Base-by-base conservation (phyloP, 1,140 invertebrate genomes). In the Parapsyche elsis region DNA sequence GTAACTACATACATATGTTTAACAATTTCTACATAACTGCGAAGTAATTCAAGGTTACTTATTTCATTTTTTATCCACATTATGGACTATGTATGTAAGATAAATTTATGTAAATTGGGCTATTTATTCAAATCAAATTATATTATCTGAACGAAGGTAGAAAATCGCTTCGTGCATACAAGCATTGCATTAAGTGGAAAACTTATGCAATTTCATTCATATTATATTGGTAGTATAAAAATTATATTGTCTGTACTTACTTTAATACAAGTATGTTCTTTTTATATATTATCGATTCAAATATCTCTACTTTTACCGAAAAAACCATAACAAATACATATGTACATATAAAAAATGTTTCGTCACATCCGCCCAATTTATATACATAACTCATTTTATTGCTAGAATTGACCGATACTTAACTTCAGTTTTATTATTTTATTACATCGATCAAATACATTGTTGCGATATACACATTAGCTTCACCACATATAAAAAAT, bases 71-170 rank as follows among this genome's bases (percentile, higher is more conserved):
- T 57, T 57, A 57, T n/a, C 53, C 53, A 21, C 1, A 57, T 57
- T 57, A 21, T 57, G 5, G 1, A 21, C 53, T 1, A 4, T 2
- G 10, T 21, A n/a, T 57, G 53, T 57, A 57, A 57, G 19, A 2
- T 4, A 16, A 57, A n/a, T 71, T 61, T 19, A 61, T 61, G 57
- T 61, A 9, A 71, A 71, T 71, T 71, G 30, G 14, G 24, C 24
- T 71, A 30, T 71, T 71, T 71, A 26, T 30, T 12, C 67, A 71
- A 71, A 71, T 71, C 14, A 30, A 61, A 71, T 30, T 14, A 30
- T 30, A 71, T 71, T 71, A 19, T 24, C 12, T 30, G 24, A 30
- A 14, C 67, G 67, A 26, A 9, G 26, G 67, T 38, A 71, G 16
- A n/a, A 0, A 10, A 30, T 30, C 16, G 67, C 7, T n/a, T 71